These are phyloP conservation scores for Taphrorychus bicolor DNA, from an alignment of 2,888 invertebrate species.

Conservation along the genomic window DNA sequence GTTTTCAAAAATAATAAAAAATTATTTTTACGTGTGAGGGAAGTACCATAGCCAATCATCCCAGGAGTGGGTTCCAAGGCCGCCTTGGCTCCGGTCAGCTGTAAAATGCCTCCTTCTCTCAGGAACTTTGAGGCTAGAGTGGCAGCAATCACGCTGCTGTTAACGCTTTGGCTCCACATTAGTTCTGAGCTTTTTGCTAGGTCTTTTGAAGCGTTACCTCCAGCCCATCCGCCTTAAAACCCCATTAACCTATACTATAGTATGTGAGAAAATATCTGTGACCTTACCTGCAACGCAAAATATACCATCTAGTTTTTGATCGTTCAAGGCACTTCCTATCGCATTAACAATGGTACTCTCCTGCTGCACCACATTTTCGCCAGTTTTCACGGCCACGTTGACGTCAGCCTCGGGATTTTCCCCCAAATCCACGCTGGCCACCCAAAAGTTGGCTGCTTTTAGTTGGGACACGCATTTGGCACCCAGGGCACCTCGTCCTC, in stretches of 20 bases:
- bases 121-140: conserved; percentile 85
- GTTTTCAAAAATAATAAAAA: neutral
- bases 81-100: conserved; percentile 94
- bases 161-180: conserved; percentile 98
- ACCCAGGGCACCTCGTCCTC: conserved; percentile 95
- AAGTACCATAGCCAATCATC: conserved; percentile 69
- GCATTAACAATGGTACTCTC: conserved; percentile 75
- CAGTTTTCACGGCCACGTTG: conserved; percentile 84
- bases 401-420: conserved; percentile 75
- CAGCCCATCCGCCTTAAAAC: conserved; percentile 85
- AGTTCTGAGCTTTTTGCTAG: conserved; percentile 89
- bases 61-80: conserved; percentile 82
- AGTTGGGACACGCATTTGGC: conserved; percentile 87
- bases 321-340: conserved; percentile 71
- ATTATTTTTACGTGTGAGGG: neutral
- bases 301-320: conserved; percentile 89
- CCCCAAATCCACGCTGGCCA: conserved; percentile 57
- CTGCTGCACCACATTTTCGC: conserved; percentile 77
- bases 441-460: conserved; percentile 66
- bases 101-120: conserved; percentile 87
- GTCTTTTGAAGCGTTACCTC: conserved; percentile 91
- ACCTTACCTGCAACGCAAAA: conserved; percentile 89
- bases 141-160: conserved; percentile 94
- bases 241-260: neutral
- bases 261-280: neutral